phyloP scores from a whole-genome alignment of 2,888 invertebrate genomes.

The Cheilosia vulpina region DNA sequence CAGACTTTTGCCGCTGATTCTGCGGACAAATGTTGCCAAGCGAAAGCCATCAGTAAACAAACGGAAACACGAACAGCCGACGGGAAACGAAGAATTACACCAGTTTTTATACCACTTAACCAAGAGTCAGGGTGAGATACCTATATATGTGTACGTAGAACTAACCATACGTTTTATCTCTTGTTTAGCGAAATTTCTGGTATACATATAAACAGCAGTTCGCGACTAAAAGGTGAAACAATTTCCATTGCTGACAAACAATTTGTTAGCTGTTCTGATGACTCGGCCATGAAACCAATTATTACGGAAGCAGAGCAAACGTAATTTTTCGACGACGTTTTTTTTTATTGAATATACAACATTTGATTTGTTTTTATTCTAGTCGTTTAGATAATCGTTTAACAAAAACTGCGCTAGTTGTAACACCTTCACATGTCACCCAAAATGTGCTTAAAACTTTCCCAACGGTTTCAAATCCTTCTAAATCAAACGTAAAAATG shows the following conservation, averaged over 20 bases:
- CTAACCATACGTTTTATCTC: not conserved
- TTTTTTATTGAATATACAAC: not conserved
- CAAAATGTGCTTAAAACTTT: constrained; percentile 72
- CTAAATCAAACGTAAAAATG: constrained; percentile 36
- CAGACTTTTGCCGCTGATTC: constrained; percentile 35
- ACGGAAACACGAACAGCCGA: constrained; percentile 97
- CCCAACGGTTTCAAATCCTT: constrained; percentile 62
- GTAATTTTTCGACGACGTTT: constrained; percentile 58
- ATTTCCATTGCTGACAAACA: constrained; percentile 60
- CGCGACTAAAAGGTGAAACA: constrained; percentile 54
- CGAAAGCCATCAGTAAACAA: constrained; percentile 91
- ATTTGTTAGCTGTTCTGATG: constrained; percentile 39
- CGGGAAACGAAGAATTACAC: constrained; percentile 97
- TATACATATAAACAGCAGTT: constrained; percentile 76
- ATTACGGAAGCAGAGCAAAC: constrained; percentile 78
- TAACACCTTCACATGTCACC: constrained; percentile 75
- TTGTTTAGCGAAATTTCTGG: constrained; percentile 34
- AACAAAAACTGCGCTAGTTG: constrained; percentile 77
- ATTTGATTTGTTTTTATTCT: constrained; percentile 17
- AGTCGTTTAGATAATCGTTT: constrained; percentile 80
- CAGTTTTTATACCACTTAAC: constrained; percentile 93
- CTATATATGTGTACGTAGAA: not conserved
- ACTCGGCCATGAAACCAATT: constrained; percentile 75
- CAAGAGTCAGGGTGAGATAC: constrained; percentile 84
- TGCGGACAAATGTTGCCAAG: constrained; percentile 20